Base-by-base conservation (phyloP, 2,888 invertebrate species). In the Endotricha flammealis region DNA sequence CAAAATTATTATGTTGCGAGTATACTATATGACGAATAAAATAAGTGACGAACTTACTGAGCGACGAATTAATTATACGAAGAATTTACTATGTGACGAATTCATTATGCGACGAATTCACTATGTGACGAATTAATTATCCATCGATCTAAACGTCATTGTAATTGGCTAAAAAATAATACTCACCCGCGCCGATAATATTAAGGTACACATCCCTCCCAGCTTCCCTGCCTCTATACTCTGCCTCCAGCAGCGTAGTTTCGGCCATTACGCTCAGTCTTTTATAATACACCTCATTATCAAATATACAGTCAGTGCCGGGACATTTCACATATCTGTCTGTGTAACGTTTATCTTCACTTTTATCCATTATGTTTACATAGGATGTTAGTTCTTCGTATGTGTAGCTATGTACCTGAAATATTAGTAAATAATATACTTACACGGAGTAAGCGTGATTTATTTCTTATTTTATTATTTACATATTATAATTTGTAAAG, bases 141-240 rank as follows among this genome's bases (percentile, higher is more conserved):
- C n/a, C n/a, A n/a, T n/a, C n/a, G n/a, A n/a, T n/a, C n/a, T n/a
- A n/a, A n/a, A n/a, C n/a, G n/a, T n/a, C n/a, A n/a, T n/a, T n/a
- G n/a, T n/a, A 5, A 32, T 22, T 24, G 12, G 11, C 39, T 31
- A 20, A 53, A 44, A 5, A 46, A 3, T 10, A 46, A 12, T 4
- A 72, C 48, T 79, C 50, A 53, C 91, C 91, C 27, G 90, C 88
- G 7, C 92, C 92, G 17, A 92, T 89, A 4, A 92, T 83, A 62
- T 92, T 91, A 0, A 92, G 50, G 48, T 86, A 92, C 0, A 90
- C 92, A 4, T 75, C 70, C 20, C 80, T 89, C 12, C 70, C 80
- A 2, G 63, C 74, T 0, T 70, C 70, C 7, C 64, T 64, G 0
- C 89, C 91, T n/a, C 91, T 74, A 0, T 76, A 66, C 40, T 91